phyloP scores from a whole-genome alignment of 2,888 invertebrate species.

The Drosophila falleni region DNA sequence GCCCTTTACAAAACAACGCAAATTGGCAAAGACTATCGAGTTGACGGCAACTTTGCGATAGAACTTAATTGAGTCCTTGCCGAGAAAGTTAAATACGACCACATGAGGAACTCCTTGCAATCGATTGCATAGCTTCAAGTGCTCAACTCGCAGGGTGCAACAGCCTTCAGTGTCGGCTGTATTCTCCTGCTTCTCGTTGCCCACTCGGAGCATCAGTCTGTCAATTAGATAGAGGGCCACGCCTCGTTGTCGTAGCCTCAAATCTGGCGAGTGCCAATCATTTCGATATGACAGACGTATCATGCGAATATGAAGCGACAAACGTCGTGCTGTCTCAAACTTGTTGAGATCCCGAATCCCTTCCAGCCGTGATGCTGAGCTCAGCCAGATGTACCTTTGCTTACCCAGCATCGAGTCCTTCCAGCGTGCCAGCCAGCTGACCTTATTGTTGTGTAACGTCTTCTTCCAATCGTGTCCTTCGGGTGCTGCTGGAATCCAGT shows the following conservation, averaged over 20 bases:
- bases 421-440: conserved; percentile 4
- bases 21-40: not conserved
- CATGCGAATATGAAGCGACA: not conserved
- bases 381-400: conserved; percentile 3
- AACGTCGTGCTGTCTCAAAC: not conserved
- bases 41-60: conserved; percentile 1
- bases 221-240: conserved; percentile 95
- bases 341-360: conserved; percentile 3
- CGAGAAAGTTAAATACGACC: not conserved
- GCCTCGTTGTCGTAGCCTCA: not conserved
- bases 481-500: not conserved
- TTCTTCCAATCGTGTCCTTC: not conserved
- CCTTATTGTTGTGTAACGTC: not conserved
- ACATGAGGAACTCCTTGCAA: not conserved
- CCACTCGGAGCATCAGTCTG: conserved; percentile 96
- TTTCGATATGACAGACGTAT: conserved; percentile 1
- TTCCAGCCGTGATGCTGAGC: not conserved
- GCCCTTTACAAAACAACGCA: not conserved
- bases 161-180: conserved; percentile 86
- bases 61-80: conserved; percentile 5
- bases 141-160: conserved; percentile 3
- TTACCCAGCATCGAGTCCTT: not conserved
- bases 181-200: conserved; percentile 98
- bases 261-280: conserved; percentile 1
- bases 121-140: not conserved